phyloP scores from a whole-genome alignment of 1,140 invertebrate species.

The Cydia splendana region DNA sequence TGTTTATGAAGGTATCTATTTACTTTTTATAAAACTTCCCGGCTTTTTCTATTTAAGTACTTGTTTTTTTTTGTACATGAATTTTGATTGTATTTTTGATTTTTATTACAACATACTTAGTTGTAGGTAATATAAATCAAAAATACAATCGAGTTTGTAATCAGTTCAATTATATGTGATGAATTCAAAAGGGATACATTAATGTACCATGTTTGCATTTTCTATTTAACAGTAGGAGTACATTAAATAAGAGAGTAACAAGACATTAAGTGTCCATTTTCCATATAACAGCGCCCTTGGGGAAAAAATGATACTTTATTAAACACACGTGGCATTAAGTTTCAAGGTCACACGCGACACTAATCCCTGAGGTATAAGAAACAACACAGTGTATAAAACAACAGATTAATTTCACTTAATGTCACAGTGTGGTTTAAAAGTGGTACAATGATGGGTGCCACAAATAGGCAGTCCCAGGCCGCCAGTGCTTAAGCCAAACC shows the following conservation, averaged over 20 bases:
- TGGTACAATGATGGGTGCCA: neutral
- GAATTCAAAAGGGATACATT: too few species aligned
- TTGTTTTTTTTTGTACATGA: too few species aligned
- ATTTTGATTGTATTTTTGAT: too few species aligned
- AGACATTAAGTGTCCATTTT: neutral
- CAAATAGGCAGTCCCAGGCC: neutral
- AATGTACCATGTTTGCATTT: too few species aligned
- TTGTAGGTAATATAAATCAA: too few species aligned
- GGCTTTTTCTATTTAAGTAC: too few species aligned
- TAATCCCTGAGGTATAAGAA: neutral
- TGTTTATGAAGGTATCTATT: too few species aligned
- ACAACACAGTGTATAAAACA: constrained; percentile 45
- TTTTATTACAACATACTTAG: too few species aligned
- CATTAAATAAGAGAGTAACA: neutral
- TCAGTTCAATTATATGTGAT: too few species aligned
- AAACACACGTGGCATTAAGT: constrained; percentile 9
- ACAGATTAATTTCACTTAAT: too few species aligned
- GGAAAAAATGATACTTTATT: neutral
- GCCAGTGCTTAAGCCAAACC: constrained; percentile 23
- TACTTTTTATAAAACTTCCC: too few species aligned
- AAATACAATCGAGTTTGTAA: too few species aligned
- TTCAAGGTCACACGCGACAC: neutral
- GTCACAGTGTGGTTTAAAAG: neutral
- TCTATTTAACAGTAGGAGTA: neutral
- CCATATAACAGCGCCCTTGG: neutral